Evolutionary conservation across 2,888 invertebrate species (phyloP).

Genomic region (Ormia ochracea): DNA sequence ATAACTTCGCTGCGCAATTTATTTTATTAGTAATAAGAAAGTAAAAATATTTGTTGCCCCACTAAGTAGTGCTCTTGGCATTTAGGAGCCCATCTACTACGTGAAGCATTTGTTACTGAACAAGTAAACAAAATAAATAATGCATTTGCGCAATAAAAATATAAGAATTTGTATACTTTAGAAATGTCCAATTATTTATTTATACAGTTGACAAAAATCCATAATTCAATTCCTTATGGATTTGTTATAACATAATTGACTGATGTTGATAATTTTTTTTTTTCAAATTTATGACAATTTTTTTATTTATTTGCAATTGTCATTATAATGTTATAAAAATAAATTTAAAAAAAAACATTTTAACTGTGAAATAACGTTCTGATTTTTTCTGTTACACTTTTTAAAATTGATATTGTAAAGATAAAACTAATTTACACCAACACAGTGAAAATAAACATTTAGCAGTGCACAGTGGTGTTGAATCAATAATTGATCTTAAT

Average conservation of each 20-base stretch:
- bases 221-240: too few species aligned
- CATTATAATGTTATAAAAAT: neutral
- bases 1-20: too few species aligned
- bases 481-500: neutral
- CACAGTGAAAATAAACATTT: neutral
- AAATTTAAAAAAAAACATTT: neutral
- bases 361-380: neutral
- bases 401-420: slow-evolving; percentile 23
- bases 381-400: neutral
- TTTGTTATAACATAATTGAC: too few species aligned
- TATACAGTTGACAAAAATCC: neutral
- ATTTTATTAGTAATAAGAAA: too few species aligned
- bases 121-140: too few species aligned
- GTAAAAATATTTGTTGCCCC: too few species aligned
- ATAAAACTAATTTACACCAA: slow-evolving; percentile 32
- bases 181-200: neutral
- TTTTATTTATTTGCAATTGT: neutral
- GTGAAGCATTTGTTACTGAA: too few species aligned
- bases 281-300: neutral
- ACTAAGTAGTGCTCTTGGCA: too few species aligned
- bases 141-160: neutral
- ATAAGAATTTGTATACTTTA: neutral
- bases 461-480: neutral
- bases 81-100: too few species aligned
- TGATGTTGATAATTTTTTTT: neutral